Conservation (phyloP, 1,140 invertebrate species). For the Lucilia cuprina region DNA sequence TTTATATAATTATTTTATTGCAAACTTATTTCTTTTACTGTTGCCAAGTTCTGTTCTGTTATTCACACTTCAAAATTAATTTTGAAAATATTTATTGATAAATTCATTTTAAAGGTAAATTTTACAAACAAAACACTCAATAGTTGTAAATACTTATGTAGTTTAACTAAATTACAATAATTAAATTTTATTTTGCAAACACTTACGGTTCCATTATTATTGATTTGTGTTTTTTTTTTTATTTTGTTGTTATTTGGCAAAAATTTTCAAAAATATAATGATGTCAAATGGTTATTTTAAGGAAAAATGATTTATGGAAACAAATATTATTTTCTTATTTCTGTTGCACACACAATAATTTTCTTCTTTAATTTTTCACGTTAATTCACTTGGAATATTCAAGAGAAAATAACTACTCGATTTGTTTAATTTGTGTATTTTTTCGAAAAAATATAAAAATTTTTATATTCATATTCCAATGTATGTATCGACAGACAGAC, state of each 20-base stretch:
- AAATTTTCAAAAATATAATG: background rate
- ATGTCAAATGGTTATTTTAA: background rate
- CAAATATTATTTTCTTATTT: background rate
- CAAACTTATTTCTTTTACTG: no score
- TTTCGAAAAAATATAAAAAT: conserved; percentile 1
- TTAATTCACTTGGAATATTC: conserved; percentile 30
- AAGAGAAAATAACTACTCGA: conserved; percentile 29
- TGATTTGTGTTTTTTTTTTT: background rate
- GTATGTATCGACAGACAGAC: background rate
- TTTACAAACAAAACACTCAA: background rate
- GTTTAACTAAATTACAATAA: no score
- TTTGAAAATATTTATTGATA: no score
- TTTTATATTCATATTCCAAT: background rate
- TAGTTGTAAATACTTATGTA: no score
- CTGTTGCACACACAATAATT: background rate
- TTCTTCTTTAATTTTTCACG: background rate
- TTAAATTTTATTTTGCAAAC: background rate
- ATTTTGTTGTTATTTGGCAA: no score
- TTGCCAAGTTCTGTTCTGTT: no score
- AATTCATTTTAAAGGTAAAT: no score
- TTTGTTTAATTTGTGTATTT: conserved; percentile 6
- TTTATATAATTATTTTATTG: no score
- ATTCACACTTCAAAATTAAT: no score
- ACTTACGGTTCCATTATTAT: conserved; percentile 28
- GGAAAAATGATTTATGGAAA: background rate